phyloP scores from a whole-genome alignment of 1,140 invertebrate genomes.

The Hydropsyche tenuis region DNA sequence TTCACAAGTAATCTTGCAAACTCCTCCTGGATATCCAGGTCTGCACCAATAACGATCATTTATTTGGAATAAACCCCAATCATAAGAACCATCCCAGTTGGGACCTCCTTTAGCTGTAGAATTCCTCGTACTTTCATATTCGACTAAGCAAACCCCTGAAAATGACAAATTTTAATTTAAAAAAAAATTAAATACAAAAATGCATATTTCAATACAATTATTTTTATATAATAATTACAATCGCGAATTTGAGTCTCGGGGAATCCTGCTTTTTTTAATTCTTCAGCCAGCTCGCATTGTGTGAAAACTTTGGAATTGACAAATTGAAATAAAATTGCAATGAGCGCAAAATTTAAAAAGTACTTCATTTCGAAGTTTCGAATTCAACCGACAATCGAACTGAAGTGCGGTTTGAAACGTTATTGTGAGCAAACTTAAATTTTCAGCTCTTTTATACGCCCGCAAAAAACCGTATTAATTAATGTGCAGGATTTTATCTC shows the following conservation, averaged over 20 bases:
- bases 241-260: constrained; percentile 29
- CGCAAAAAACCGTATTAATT: neutral
- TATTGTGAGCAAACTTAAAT: neutral
- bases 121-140: constrained; percentile 61
- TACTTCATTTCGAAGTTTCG: constrained; percentile 1
- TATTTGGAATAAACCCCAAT: constrained; percentile 68
- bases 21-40: constrained; percentile 52
- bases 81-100: constrained; percentile 63
- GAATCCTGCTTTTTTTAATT: constrained; percentile 39
- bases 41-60: constrained; percentile 66
- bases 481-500: constrained; percentile 6
- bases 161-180: neutral
- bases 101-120: constrained; percentile 57
- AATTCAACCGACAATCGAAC: neutral
- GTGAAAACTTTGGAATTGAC: constrained; percentile 37
- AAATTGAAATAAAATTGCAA: neutral
- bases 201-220: neutral
- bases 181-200: neutral
- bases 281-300: constrained; percentile 44
- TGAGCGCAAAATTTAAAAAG: neutral
- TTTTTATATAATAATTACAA: constrained; percentile 37
- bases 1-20: constrained; percentile 53
- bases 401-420: neutral
- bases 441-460: neutral
- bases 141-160: constrained; percentile 64